Base-by-base conservation (phyloP, 2,113 vertebrate species). In the Bos javanicus region DNA sequence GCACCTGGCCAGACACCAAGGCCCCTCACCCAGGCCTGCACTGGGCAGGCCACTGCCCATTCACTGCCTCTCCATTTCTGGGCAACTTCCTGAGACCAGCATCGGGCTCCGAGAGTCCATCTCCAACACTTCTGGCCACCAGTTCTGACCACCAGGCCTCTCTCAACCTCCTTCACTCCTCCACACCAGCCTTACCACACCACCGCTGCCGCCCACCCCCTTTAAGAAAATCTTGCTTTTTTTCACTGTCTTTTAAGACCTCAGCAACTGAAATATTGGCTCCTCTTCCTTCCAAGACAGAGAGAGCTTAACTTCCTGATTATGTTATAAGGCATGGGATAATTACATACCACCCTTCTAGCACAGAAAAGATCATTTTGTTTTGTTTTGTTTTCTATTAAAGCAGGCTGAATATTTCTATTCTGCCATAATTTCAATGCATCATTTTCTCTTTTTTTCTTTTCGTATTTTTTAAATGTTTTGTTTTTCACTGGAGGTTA, bases 201-300 rank as follows among this genome's bases (percentile, higher is more conserved):
- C 82, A 26, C 52, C 0, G 0, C 43, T 6, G 8, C 46, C 9
- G 0, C 13, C 3, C 2, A 15, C 36, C 3, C 64, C 3, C 15
- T 4, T 71, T 39, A 39, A 71, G 67, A 17, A 54, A 93, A n/a
- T 6, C 30, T 78, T 54, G 28, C n/a, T 59, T 26, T 89, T 26
- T 89, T 30, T 67, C 50, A 28, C 48, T 50, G 46, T n/a, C 64
- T 80, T 19, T 36, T 54, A 54, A 23, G 26, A 21, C 30, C 56
- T 52, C 48, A 64, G 21, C 33, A 81, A 3, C 23, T 36, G 57
- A 56, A 80, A 52, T 43, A 62, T 15, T 28, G 62, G 39, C n/a
- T 91, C 54, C 46, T n/a, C 59, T 86, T 64, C 59, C 91, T 52
- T 76, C 54, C 48, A n/a, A 16, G 25, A 81, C 50, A 82, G 46